Evolutionary conservation across 2,113 vertebrate species (phyloP), one percentile per base, ranked within the genome.

Genomic region (Oreochromis aureus): DNA sequence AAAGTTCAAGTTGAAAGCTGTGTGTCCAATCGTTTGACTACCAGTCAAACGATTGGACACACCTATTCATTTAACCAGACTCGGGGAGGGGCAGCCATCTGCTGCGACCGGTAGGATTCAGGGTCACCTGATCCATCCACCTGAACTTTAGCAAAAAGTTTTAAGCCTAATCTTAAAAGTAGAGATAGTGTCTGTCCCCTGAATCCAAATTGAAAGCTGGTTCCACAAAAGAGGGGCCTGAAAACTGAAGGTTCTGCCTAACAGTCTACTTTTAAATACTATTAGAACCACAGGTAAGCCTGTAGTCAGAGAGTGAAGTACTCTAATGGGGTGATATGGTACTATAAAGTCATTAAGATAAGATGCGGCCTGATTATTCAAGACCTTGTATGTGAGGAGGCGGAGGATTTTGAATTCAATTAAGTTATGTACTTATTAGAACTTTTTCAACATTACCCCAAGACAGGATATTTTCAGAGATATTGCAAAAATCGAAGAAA

Each of bases 401-500:
- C n/a, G n/a, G 54, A 55, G 0, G 54, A 24, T 55, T 55, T 24
- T 55, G n/a, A 55, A 55, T 24, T 24, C 1, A 55, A 55, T 55
- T 56, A 13, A 24, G 13, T 56, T 24, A 56, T 56, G 11, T 24
- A 24, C 24, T 56, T 56, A 56, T 13, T 56, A n/a, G 22, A 55
- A 55, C n/a, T 55, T 55, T 55, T 55, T 55, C 10, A 55, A n/a
- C 10, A 0, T 55, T n/a, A 1, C 54, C 12, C 54, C 2, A 1
- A 0, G 54, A 55, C 2, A 24, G 54, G 10, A 55, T 1, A 1
- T 55, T 55, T 55, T 55, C 2, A 24, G 54, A 24, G n/a, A 24
- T 55, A 0, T 55, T 24, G n/a, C 54, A 12, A n/a, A 55, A 55
- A 55, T 55, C 1, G 0, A 55, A 55, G 54, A 55, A 55, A 55